Evolutionary conservation across 2,113 vertebrate genomes (phyloP).

Genomic region (Hyaena hyaena): DNA sequence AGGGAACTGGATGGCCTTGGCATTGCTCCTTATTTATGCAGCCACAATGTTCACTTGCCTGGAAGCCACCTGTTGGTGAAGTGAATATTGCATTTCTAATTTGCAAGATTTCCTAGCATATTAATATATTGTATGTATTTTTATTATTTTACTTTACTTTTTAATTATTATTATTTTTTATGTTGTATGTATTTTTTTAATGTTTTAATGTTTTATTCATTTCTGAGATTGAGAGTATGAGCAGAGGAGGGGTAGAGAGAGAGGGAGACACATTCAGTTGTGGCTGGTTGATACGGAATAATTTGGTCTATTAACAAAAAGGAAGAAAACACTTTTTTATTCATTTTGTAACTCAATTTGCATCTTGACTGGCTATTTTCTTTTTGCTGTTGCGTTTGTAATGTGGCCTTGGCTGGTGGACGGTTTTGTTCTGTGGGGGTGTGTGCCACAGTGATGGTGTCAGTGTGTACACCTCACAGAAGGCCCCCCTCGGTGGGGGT

Average conservation of each 20-base stretch:
- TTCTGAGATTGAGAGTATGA: too few species aligned
- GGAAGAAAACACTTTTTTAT: background rate
- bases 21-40: conserved; percentile 49
- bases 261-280: background rate
- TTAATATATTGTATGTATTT: background rate
- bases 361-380: background rate
- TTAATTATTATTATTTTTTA: background rate
- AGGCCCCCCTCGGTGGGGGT: background rate
- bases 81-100: conserved; percentile 30
- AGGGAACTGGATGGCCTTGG: background rate
- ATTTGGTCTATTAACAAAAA: background rate
- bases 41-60: conserved; percentile 58
- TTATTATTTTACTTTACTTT: background rate
- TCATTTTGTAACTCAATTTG: background rate
- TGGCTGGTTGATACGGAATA: background rate
- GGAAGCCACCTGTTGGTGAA: conserved; percentile 64
- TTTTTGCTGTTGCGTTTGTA: background rate
- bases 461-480: accelerated
- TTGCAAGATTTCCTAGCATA: background rate
- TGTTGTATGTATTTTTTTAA: background rate
- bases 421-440: background rate
- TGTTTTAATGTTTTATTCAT: too few species aligned
- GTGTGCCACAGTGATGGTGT: accelerated
- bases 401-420: background rate
- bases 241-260: too few species aligned